A percentile compares a stretch with the other conserved stretches of the same genome.
These are phyloP conservation scores for Ptychobarbus kaznakovi DNA, from an alignment of 2,797 vertebrate species.

Conservation along the genomic window DNA sequence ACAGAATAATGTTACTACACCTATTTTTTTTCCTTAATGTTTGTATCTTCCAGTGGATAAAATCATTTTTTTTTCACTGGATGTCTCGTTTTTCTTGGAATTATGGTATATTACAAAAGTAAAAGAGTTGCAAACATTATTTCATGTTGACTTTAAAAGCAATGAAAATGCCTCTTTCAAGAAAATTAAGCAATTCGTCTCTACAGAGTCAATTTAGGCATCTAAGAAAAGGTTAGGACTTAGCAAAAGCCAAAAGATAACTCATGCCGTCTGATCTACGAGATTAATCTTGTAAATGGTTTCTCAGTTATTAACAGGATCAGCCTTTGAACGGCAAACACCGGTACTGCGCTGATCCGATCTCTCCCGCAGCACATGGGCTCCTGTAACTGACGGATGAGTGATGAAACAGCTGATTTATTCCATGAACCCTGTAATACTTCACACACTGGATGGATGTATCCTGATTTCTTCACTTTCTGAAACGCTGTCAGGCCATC, in stretches of 20 bases:
- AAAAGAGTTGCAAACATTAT: conserved; percentile 6
- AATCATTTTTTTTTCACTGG: neutral
- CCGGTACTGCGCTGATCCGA: neutral
- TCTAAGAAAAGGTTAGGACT: neutral
- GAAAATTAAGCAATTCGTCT: neutral
- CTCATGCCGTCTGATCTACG: neutral
- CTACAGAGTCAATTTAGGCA: neutral
- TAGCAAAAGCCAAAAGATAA: neutral
- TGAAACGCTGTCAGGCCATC: conserved; percentile 10
- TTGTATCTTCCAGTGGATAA: neutral
- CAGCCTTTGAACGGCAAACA: neutral
- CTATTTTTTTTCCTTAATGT: too few species aligned
- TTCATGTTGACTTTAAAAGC: neutral
- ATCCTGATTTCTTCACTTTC: conserved; percentile 13
- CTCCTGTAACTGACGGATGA: conserved; percentile 28
- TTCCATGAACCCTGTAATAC: conserved; percentile 2
- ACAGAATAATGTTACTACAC: neutral
- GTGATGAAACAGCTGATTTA: conserved; percentile 21
- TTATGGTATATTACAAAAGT: neutral
- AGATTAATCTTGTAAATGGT: conserved; percentile 19
- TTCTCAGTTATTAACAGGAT: neutral
- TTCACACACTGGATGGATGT: conserved; percentile 9
- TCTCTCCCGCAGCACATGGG: neutral
- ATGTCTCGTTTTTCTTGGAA: neutral
- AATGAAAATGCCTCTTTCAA: neutral